Base-by-base conservation (phyloP, 1,140 invertebrate genomes). In the Nilaparvata lugens region DNA sequence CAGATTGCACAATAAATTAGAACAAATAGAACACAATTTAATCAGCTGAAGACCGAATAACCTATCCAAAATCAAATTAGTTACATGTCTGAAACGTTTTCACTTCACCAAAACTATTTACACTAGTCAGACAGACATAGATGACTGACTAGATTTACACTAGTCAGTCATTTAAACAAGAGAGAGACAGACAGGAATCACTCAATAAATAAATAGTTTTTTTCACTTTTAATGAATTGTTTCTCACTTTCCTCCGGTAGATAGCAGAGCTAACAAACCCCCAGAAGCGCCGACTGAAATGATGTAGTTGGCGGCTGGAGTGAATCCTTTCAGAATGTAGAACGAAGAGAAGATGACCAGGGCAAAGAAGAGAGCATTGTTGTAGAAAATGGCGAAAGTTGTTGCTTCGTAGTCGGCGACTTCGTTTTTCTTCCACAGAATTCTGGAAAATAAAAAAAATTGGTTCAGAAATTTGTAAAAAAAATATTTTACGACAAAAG, bases 371-470 rank as follows among this genome's bases (percentile, higher is more conserved):
- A 99, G 74, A 21, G 95, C 91, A 74, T 99, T 99, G 77, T 98
- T 99, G 81, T 98, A 98, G 78, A 99, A 99, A 68, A 99, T 98
- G 38, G 95, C 93, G 73, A 96, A 98, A 6, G 94, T 97, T 28
- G 95, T 99, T 0, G 96, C 95, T 80, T 99, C 95, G 75, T 97
- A 98, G 73, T 99, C 96, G 28, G 96, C 95, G 14, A 99, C 95
- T 81, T 99, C 97, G 77, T 98, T 99, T 76, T 98, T 98, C 77
- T 98, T 98, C 95, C 95, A 98, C 56, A 98, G 74, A 63, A 96
- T 93, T 68, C 91, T 87, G 70, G 58, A 76, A 38, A 64, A 68
- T 60, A 62, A 51, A 62, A 62, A 28, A 56, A 45, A 35, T 35
- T 35, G 1, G 13, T 35, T 28, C 21, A 51, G 18, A 57, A 14